Evolutionary conservation across 2,888 invertebrate species (phyloP).

Genomic region (Ichneumoninae sp.): DNA sequence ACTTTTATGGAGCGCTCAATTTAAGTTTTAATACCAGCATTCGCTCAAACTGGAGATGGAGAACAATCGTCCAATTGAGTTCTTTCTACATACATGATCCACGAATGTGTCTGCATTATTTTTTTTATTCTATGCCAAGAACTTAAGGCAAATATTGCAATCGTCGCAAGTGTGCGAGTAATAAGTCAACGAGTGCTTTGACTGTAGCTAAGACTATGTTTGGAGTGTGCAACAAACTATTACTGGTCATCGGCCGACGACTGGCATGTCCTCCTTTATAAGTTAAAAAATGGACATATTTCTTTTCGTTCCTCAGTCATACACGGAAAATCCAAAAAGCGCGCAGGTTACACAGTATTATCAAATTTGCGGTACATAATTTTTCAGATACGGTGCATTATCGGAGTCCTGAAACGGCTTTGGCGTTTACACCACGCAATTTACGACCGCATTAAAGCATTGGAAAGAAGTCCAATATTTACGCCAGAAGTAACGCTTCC

Average conservation of each 20-base stretch:
- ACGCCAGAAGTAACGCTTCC: background rate
- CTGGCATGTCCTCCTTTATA: background rate
- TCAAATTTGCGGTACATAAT: background rate
- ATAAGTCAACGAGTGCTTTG: background rate
- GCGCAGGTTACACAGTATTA: background rate
- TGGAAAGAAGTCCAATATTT: slow-evolving; percentile 6
- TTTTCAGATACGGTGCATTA: background rate
- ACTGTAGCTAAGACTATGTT: background rate
- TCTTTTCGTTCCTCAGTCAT: background rate
- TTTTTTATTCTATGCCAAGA: background rate
- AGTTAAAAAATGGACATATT: background rate
- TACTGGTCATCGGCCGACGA: background rate
- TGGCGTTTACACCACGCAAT: background rate
- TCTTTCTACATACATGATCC: too few relatives aligned
- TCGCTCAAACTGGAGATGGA: too few relatives aligned
- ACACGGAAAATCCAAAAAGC: background rate
- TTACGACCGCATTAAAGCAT: background rate
- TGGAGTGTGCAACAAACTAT: background rate
- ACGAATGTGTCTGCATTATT: background rate
- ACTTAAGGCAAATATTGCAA: background rate
- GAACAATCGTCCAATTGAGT: too few relatives aligned
- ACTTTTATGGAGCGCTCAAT: too few relatives aligned
- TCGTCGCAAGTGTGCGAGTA: background rate
- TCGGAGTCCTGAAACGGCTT: background rate
- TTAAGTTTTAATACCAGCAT: too few relatives aligned